These are phyloP conservation scores for Smutsia gigantea DNA, from an alignment of 2,797 vertebrate genomes.

Conservation along the genomic window DNA sequence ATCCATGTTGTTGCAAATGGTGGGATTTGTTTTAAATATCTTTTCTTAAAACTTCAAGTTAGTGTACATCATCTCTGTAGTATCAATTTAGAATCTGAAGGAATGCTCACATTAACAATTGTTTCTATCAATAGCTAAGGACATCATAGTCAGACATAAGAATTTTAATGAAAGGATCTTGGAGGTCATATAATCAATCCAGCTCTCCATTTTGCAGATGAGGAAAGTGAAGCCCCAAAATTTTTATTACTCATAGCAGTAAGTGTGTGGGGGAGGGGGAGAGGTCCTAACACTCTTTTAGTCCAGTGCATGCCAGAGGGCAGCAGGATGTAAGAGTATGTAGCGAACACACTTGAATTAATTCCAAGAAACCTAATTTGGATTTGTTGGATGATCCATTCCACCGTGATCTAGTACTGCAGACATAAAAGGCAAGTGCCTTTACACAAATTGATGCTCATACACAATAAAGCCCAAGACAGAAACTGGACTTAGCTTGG, in stretches of 20 bases:
- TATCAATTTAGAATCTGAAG: slow-evolving; percentile 7
- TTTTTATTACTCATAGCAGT: neutral
- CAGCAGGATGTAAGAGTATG: neutral
- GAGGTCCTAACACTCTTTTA: neutral
- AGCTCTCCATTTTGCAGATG: neutral
- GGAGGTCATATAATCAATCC: neutral
- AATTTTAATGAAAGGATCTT: neutral
- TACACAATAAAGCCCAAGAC: slow-evolving; percentile 30
- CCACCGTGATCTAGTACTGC: slow-evolving; percentile 13
- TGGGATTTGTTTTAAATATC: no score
- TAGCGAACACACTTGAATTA: slow-evolving; percentile 48
- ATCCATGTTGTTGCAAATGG: no score
- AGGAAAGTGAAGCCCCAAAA: neutral
- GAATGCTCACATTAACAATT: slow-evolving; percentile 2
- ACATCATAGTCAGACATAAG: neutral
- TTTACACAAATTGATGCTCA: neutral
- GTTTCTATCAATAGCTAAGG: slow-evolving; percentile 14
- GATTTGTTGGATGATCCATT: neutral
- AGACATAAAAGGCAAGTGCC: slow-evolving; percentile 4
- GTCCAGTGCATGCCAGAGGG: neutral
- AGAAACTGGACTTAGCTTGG: neutral
- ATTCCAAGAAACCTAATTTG: slow-evolving; percentile 37
- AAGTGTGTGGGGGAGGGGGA: neutral
- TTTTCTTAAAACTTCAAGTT: slow-evolving; percentile 49
- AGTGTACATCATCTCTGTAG: neutral